A percentile compares a stretch with the other conserved stretches of the same genome.
Evolutionary conservation across 2,888 invertebrate genomes (phyloP).

Genomic region (Dicranocentrus wangi): DNA sequence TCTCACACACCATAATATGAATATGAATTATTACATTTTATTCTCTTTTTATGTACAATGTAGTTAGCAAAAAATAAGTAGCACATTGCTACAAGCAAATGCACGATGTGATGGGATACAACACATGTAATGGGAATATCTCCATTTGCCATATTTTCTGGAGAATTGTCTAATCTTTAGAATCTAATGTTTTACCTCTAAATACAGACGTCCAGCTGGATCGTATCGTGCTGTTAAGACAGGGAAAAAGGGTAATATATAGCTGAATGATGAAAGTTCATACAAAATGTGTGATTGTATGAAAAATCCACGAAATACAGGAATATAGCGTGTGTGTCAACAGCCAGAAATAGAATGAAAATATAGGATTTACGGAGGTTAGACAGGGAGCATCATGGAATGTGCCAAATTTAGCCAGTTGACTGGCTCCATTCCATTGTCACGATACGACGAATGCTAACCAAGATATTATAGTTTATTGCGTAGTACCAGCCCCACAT

Average conservation of each 20-base stretch:
- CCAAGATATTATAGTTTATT: not conserved
- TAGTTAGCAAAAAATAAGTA: constrained; percentile 28
- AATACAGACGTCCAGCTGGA: not conserved
- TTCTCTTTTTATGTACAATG: not conserved
- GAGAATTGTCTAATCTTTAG: not conserved
- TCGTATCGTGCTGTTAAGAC: too few relatives aligned
- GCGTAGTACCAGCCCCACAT: too few relatives aligned
- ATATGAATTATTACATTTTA: constrained; percentile 26
- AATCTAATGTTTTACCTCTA: not conserved
- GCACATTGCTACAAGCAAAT: constrained; percentile 18
- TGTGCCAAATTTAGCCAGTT: not conserved
- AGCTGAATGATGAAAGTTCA: too few relatives aligned
- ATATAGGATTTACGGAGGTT: not conserved
- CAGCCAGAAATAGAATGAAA: too few relatives aligned
- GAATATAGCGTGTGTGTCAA: too few relatives aligned
- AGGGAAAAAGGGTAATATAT: too few relatives aligned
- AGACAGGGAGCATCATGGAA: not conserved
- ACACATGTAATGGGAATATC: not conserved
- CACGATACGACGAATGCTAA: not conserved
- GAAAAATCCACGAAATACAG: too few relatives aligned
- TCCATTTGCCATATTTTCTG: constrained; percentile 16
- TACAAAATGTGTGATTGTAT: too few relatives aligned
- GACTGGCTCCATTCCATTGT: not conserved
- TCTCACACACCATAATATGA: constrained; percentile 40
- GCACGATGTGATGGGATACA: not conserved